Evolutionary conservation across 2,888 invertebrate species (phyloP).

Genomic region (Boloria selene): DNA sequence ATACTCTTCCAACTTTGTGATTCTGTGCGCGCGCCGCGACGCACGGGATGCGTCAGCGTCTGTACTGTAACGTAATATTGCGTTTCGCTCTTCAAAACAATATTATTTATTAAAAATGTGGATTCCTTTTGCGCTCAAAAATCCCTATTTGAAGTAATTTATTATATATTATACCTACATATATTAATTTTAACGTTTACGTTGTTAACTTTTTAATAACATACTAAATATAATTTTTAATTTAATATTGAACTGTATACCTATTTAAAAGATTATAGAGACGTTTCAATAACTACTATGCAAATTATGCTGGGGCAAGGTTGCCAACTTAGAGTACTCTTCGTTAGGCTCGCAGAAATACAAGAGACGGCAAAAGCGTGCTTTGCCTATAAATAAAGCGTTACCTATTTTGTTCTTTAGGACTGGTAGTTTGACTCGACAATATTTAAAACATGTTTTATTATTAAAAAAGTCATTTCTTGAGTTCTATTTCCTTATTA

Average conservation of each 20-base stretch:
- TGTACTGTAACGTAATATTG: background rate
- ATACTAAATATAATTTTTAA: background rate
- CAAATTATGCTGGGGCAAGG: slow-evolving; percentile 34
- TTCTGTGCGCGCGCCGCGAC: slow-evolving; percentile 44
- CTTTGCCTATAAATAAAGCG: slow-evolving; percentile 14
- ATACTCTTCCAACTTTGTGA: slow-evolving; percentile 44
- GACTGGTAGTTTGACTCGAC: background rate
- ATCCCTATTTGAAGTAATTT: no score
- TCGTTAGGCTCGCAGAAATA: slow-evolving; percentile 23
- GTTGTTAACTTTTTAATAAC: no score
- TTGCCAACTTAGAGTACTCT: slow-evolving; percentile 29
- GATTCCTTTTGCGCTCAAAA: no score
- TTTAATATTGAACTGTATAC: slow-evolving; percentile 20
- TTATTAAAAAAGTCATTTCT: no score
- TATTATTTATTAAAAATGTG: background rate
- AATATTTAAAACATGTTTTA: no score
- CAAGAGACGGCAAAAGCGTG: slow-evolving; percentile 19
- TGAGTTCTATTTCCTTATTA: no score
- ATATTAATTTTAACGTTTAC: background rate
- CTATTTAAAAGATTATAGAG: slow-evolving; percentile 10
- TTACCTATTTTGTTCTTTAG: slow-evolving; percentile 2
- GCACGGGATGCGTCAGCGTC: slow-evolving; percentile 14
- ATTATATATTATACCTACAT: no score
- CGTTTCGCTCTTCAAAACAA: background rate
- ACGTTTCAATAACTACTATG: slow-evolving; percentile 33